Percentiles rank a stretch among this genome's conserved stretches.
phyloP scores from a whole-genome alignment of 1,140 invertebrate species.

The Parapsyche elsis region DNA sequence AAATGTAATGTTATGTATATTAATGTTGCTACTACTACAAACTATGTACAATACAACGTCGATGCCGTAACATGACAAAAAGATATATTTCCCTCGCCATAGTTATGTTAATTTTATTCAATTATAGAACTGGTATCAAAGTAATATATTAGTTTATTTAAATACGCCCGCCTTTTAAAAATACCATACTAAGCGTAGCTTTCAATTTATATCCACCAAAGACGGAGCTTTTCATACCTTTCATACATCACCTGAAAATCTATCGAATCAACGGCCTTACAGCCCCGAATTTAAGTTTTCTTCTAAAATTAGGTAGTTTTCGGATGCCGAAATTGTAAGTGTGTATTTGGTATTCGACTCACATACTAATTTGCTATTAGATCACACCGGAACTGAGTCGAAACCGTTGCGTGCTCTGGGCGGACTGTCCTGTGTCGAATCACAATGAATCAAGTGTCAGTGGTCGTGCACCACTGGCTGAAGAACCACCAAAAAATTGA shows the following conservation, averaged over 20 bases:
- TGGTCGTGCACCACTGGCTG: neutral
- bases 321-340: neutral
- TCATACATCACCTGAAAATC: neutral
- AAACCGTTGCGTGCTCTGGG: conserved; percentile 36
- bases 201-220: neutral
- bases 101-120: neutral
- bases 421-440: conserved; percentile 30
- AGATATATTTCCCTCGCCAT: neutral
- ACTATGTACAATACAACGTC: neutral
- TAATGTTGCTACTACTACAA: neutral
- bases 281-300: neutral
- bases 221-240: neutral
- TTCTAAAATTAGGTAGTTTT: neutral
- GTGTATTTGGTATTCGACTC: conserved; percentile 5
- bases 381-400: conserved; percentile 49
- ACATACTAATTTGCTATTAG: conserved; percentile 45
- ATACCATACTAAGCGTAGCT: neutral
- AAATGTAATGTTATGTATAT: neutral
- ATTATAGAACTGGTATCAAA: neutral
- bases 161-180: too few species aligned
- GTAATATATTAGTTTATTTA: too few species aligned
- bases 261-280: too few species aligned
- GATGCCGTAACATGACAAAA: neutral
- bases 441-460: conserved; percentile 16
- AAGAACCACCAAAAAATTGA: neutral